A percentile compares a stretch with the other conserved stretches of the same genome.
Evolutionary conservation across 2,797 vertebrate genomes (phyloP).

Genomic region (Cichlasoma orientale): DNA sequence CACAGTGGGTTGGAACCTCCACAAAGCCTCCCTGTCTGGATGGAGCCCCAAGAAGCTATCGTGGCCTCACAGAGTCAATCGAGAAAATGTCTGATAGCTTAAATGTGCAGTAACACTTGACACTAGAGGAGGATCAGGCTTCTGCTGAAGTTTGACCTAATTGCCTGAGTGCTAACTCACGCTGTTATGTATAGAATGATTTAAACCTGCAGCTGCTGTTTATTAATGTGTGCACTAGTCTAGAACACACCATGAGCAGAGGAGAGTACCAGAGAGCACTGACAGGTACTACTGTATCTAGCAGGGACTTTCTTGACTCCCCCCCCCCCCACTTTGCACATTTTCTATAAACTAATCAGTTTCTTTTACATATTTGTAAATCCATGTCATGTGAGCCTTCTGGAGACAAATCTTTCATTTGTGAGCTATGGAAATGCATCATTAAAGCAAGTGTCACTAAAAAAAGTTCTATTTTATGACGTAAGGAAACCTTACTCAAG

Average conservation of each 20-base stretch:
- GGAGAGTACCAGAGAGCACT: constrained; percentile 22
- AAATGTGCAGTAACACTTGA: background rate
- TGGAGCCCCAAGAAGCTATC: constrained; percentile 64
- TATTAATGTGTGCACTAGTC: background rate
- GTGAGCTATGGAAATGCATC: background rate
- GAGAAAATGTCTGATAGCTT: constrained; percentile 42
- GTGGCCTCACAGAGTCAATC: constrained; percentile 58
- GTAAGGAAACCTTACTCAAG: constrained; percentile 17
- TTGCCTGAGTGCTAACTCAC: background rate
- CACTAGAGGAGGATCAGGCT: background rate
- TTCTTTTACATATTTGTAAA: background rate
- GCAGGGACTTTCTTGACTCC: background rate
- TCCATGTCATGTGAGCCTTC: background rate
- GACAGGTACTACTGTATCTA: background rate
- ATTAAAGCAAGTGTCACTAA: background rate
- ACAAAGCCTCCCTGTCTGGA: constrained; percentile 37
- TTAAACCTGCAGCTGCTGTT: background rate
- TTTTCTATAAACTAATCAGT: background rate
- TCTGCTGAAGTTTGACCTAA: background rate
- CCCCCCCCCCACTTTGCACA: background rate
- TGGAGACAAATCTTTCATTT: background rate
- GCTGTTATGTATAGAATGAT: background rate
- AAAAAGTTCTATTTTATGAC: background rate
- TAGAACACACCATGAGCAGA: background rate
- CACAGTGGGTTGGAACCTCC: constrained; percentile 16